A percentile compares a stretch with the other conserved stretches of the same genome.
phyloP scores from a whole-genome alignment of 2,113 vertebrate genomes.

The Cepphus grylle region DNA sequence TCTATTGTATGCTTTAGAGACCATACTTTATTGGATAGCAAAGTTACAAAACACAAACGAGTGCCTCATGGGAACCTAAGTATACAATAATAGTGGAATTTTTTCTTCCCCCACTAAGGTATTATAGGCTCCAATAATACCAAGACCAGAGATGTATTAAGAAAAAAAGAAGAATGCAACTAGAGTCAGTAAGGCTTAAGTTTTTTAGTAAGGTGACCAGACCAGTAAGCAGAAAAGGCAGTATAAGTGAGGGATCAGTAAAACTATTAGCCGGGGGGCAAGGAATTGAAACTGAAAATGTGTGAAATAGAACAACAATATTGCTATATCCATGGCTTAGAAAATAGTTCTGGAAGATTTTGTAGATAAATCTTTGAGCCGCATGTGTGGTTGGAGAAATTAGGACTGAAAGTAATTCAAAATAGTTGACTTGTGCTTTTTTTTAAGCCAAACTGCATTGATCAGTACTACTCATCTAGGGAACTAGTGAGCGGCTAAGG shows the following conservation, averaged over 20 bases:
- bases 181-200: not conserved
- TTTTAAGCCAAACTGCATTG: not conserved
- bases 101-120: not conserved
- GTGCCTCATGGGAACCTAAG: not conserved
- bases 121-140: not conserved
- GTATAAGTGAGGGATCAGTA: not conserved
- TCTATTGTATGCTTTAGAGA: not conserved
- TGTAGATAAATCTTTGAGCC: not conserved
- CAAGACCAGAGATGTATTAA: not conserved
- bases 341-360: not conserved
- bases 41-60: not conserved
- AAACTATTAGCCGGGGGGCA: not conserved
- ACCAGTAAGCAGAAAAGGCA: not conserved
- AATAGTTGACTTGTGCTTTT: not conserved
- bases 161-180: not conserved
- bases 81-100: not conserved
- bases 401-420: not conserved
- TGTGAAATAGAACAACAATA: not conserved
- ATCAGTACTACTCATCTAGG: not conserved
- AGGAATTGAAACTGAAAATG: not conserved
- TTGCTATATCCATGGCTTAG: not conserved
- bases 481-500: not conserved
- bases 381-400: not conserved
- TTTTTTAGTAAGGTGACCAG: not conserved
- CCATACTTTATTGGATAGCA: not conserved